Evolutionary conservation across 2,797 vertebrate species (phyloP).

Genomic region (Enteromius radiatus): DNA sequence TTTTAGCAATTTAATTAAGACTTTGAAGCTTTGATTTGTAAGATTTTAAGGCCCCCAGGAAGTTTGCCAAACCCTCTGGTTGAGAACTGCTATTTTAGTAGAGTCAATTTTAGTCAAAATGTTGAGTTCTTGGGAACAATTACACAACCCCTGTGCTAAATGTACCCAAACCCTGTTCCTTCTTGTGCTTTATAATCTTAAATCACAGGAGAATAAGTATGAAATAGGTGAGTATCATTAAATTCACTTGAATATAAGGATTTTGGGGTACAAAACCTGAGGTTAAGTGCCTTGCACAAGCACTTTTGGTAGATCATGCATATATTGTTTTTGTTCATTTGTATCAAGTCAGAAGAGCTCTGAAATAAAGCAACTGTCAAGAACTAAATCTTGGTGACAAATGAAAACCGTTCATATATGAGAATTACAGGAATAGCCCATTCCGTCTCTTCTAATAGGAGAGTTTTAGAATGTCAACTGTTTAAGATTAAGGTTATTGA

Average conservation of each 20-base stretch:
- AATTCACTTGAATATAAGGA: not conserved
- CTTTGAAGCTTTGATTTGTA: not conserved
- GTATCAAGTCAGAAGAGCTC: not conserved
- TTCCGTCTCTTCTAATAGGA: not conserved
- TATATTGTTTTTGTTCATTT: not conserved
- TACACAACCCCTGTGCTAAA: not conserved
- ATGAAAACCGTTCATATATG: not conserved
- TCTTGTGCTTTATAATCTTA: not conserved
- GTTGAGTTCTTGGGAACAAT: too few species aligned
- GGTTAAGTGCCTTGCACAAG: slow-evolving; percentile 1
- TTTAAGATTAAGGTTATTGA: not conserved
- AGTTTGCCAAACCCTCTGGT: not conserved
- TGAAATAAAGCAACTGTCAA: not conserved
- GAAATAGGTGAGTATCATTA: not conserved
- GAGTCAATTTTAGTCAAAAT: too few species aligned
- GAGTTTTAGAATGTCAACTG: not conserved
- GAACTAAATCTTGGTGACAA: not conserved
- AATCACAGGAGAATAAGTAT: not conserved
- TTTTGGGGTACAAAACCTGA: not conserved
- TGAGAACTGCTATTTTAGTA: not conserved
- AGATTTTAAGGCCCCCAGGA: not conserved
- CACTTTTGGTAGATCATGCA: not conserved
- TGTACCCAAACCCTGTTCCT: not conserved
- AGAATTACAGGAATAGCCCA: not conserved
- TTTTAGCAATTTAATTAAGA: not conserved